Percentiles rank a stretch among this genome's conserved stretches.
Conservation (phyloP, 2,113 vertebrate species). For the Sceloporus undulatus region DNA sequence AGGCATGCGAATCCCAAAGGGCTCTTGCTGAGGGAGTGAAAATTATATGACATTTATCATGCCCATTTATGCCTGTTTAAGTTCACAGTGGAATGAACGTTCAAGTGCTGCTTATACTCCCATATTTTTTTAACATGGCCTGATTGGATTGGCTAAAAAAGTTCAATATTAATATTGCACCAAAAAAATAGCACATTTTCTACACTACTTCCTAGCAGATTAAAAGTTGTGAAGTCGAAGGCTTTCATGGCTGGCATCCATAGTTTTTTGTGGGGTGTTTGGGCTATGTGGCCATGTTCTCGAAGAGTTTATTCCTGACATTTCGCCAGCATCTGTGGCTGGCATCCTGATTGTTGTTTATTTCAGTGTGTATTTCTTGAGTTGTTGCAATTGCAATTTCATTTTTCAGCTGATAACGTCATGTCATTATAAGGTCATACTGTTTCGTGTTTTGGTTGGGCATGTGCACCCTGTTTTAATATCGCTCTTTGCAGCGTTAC, state of each 20-base stretch:
- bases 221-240: neutral
- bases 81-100: constrained; percentile 36
- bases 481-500: neutral
- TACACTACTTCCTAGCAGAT: neutral
- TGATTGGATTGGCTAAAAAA: constrained; percentile 21
- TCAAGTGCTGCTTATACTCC: neutral
- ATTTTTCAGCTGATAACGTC: too few species aligned
- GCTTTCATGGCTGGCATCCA: too few species aligned
- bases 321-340: too few species aligned
- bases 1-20: constrained; percentile 20
- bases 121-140: neutral
- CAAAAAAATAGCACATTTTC: neutral
- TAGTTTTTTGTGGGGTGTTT: too few species aligned
- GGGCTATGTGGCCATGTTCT: too few species aligned
- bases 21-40: neutral
- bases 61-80: constrained; percentile 36
- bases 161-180: too few species aligned
- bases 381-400: too few species aligned
- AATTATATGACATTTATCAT: neutral
- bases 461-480: neutral
- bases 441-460: too few species aligned
- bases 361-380: too few species aligned
- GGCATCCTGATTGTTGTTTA: too few species aligned
- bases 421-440: too few species aligned
- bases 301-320: too few species aligned